A percentile compares a stretch with the other conserved stretches of the same genome.
Evolutionary conservation across 2,113 vertebrate genomes (phyloP).

Genomic region (Melanotaenia duboulayi): DNA sequence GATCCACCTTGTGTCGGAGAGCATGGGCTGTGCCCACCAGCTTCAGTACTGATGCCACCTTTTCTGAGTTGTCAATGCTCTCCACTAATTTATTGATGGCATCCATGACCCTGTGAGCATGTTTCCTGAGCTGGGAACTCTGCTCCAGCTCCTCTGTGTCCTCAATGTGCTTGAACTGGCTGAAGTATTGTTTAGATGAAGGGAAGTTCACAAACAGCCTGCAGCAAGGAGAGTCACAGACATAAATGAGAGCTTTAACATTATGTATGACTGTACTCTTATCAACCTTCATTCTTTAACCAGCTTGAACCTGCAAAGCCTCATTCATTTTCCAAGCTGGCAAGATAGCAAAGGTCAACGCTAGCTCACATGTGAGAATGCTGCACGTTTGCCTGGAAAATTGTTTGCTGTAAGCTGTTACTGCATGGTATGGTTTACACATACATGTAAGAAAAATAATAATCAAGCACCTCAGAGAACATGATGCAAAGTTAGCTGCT

Average conservation of each 20-base stretch:
- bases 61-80: constrained; percentile 88
- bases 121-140: constrained; percentile 86
- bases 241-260: constrained; percentile 8
- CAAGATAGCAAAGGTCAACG: constrained; percentile 60
- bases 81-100: constrained; percentile 86
- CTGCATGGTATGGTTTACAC: constrained; percentile 1
- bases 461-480: not conserved
- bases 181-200: constrained; percentile 93
- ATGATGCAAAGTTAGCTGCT: not conserved
- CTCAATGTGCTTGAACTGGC: constrained; percentile 87
- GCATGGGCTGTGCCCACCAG: constrained; percentile 91
- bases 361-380: constrained; percentile 11
- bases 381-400: constrained; percentile 41
- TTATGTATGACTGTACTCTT: constrained; percentile 23
- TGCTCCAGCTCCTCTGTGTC: constrained; percentile 77
- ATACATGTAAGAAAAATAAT: not conserved
- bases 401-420: constrained; percentile 36
- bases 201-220: constrained; percentile 96
- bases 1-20: constrained; percentile 93
- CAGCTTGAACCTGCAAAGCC: constrained; percentile 26
- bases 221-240: constrained; percentile 15
- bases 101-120: constrained; percentile 86
- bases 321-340: constrained; percentile 30
- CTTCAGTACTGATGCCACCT: constrained; percentile 86
- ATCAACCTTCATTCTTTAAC: constrained; percentile 1